Evolutionary conservation across 2,888 invertebrate genomes (phyloP), one percentile per base, ranked within the genome.

Genomic region (Pollenia griseotomentosa): DNA sequence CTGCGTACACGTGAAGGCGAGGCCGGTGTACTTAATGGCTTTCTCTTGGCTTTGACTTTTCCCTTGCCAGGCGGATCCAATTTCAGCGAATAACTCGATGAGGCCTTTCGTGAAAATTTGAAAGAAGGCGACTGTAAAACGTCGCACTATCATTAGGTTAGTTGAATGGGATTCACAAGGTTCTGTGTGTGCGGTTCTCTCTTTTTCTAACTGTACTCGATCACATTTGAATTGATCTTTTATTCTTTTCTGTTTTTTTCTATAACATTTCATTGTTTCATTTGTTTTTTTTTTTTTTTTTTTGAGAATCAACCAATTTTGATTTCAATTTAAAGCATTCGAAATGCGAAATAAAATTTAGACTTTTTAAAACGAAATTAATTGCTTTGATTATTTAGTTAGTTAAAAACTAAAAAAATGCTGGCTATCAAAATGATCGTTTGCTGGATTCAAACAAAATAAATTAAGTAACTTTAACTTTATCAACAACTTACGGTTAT

Each of bases 51-150:
- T 94, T 97, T 97, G 93, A 96, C 95, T 94, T 97, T 97, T 94
- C 97, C 96, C 94, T 97, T 97, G 93, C 95, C 96, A 89, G 97
- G 97, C 88, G 97, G 97, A 93, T 98, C 98, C 94, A 98, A 95
- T 95, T 97, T 97, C 94, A 99, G 96, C 93, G 98, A 98, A 95
- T 98, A 98, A 94, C 98, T 98, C 91, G 98, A 98, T 90, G 98
- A 98, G 92, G 98, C 98, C 95, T 99, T 99, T 94, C 98, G 96
- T 94, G 98, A 97, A 95, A 98, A 98, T 95, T 98, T 98, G 96
- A 98, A 98, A 94, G 98, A 97, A 94, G 98, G 98, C 95, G 97
- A 98, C 98, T 98, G 96, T 94, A 96, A 96, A 94, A 95, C 94
- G 94, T 95, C 95, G 94, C 94, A 95, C 95, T 95, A 93, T 93